These are phyloP conservation scores for Pantherophis guttatus DNA, from an alignment of 2,113 vertebrate genomes.

Conservation along the genomic window DNA sequence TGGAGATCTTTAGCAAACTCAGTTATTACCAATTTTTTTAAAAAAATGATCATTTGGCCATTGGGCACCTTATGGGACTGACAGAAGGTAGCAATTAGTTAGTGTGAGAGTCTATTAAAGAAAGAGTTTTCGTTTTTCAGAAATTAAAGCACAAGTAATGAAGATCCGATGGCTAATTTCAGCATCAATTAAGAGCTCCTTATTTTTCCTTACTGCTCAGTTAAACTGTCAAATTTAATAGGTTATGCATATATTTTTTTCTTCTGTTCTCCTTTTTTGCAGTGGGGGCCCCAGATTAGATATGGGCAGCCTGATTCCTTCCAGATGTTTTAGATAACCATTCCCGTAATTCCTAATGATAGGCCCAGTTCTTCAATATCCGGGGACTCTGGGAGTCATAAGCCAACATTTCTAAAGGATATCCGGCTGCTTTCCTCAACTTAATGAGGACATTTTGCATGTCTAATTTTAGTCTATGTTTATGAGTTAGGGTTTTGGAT, in stretches of 20 bases:
- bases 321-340: neutral
- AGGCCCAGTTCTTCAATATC: neutral
- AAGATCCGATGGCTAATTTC: neutral
- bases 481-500: neutral
- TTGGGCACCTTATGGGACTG: constrained; percentile 26
- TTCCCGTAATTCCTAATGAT: neutral
- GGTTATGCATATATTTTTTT: constrained; percentile 13
- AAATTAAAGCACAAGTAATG: constrained; percentile 24
- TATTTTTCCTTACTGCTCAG: constrained; percentile 24
- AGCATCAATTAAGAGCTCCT: constrained; percentile 23
- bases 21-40: constrained; percentile 12
- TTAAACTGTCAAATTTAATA: neutral
- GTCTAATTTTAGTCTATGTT: neutral
- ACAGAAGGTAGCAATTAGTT: constrained; percentile 36
- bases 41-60: constrained; percentile 24
- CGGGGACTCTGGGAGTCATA: neutral
- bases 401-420: neutral
- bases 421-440: neutral
- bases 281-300: neutral
- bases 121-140: constrained; percentile 22
- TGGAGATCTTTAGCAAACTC: constrained; percentile 9
- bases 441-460: neutral
- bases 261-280: neutral
- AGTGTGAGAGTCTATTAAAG: constrained; percentile 18
- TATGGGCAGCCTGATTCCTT: neutral